phyloP scores from a whole-genome alignment of 2,888 invertebrate species.

The Xylophagus ater region DNA sequence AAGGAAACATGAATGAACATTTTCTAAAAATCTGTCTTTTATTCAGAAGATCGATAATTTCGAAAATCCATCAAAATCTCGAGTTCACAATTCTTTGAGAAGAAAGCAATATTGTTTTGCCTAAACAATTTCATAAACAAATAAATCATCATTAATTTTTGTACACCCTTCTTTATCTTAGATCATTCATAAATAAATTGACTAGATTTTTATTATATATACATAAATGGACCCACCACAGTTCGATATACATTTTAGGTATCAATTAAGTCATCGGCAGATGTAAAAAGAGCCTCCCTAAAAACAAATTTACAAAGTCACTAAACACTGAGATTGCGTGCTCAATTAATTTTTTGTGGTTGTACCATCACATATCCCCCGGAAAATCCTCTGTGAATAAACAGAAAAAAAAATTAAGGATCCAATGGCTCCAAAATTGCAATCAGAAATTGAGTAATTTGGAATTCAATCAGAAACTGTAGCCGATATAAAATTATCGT shows the following conservation, averaged over 20 bases:
- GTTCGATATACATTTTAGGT: neutral
- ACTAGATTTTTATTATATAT: neutral
- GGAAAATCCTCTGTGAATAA: neutral
- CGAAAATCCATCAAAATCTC: too few relatives aligned
- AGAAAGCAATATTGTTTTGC: neutral
- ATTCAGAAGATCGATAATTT: too few relatives aligned
- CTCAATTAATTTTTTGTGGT: slow-evolving; percentile 1
- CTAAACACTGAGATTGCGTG: slow-evolving; percentile 1
- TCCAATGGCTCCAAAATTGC: neutral
- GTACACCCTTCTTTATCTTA: neutral
- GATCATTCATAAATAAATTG: neutral
- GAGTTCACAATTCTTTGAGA: neutral
- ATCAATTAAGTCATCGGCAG: slow-evolving; percentile 2
- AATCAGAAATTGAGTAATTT: slow-evolving; percentile 11
- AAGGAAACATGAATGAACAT: too few relatives aligned
- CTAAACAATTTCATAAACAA: neutral
- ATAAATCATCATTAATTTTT: neutral
- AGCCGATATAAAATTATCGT: slow-evolving; percentile 7
- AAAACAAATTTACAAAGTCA: neutral
- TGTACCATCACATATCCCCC: neutral
- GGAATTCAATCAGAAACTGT: slow-evolving; percentile 12
- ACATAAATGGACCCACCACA: neutral
- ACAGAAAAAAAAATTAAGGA: neutral
- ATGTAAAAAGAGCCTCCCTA: neutral
- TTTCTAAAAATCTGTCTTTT: too few relatives aligned